Base-by-base conservation (phyloP, 1,140 invertebrate species). In the Zaprionus camerounensis region DNA sequence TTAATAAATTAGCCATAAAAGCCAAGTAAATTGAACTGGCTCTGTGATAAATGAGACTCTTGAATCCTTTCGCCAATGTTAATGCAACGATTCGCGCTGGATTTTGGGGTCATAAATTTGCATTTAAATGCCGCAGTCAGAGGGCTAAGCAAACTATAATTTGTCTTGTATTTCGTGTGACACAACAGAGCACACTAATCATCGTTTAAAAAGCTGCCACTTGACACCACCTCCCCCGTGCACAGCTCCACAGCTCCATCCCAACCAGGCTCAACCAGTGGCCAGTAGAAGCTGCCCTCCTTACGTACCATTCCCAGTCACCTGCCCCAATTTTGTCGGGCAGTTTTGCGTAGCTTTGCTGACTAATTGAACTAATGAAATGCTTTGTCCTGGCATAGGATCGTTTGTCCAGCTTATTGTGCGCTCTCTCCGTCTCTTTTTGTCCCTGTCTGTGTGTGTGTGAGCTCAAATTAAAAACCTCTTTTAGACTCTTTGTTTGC, bases 301-400 rank as follows among this genome's bases (percentile, higher is more conserved):
- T n/a, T 20, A 17, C 12, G 31, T 24, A n/a, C 56, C 56, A 36
- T 51, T 51, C 20, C 24, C 65, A 5, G 7, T 20, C 76, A 82
- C 71, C 81, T 82, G 80, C 58, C 72, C 69, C 69, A 61, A 78
- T 74, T 53, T 67, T 55, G 26, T 34, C 20, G 53, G 67, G 31
- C 57, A 76, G 62, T 56, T 64, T 65, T 65, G 31, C 31, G 73
- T 71, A 59, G 56, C 63, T 63, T 6, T 66, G 51, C 61, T 66
- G 66, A 77, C 85, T 87, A 87, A 87, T 87, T 87, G 84, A 84
- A 84, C 84, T 87, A 90, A 88, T 87, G 84, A 87, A 87, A 84
- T 71, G 81, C 67, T 79, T 80, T 83, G 64, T 55, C 63, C 68
- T 41, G 69, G 38, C 12, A 65, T 5, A 57, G 62, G 70, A 63